Conservation (phyloP, 2,113 vertebrate species). For the Girardinichthys multiradiatus region DNA sequence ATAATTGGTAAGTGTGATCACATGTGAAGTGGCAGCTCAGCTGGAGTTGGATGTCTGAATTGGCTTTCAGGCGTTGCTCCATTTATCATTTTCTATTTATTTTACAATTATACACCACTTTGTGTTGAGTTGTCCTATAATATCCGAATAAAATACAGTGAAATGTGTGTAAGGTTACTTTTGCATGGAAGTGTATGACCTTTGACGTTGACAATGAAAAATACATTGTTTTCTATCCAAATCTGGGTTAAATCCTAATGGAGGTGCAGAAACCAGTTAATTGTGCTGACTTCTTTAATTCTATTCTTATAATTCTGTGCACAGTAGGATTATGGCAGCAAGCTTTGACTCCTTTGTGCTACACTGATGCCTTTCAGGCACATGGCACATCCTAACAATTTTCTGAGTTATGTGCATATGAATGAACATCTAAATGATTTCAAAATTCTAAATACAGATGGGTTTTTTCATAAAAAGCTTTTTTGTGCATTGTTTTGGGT, state of each 20-base stretch:
- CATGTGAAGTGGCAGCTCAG: background rate
- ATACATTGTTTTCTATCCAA: slow-evolving; percentile 2
- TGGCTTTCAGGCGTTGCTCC: background rate
- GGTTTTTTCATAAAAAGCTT: slow-evolving; percentile 34
- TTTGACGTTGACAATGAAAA: background rate
- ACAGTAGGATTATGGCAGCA: slow-evolving; percentile 31
- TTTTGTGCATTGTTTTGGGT: slow-evolving; percentile 13
- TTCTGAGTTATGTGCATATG: slow-evolving; percentile 60
- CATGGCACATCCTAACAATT: slow-evolving; percentile 39
- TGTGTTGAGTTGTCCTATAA: background rate
- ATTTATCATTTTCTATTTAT: background rate
- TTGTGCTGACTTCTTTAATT: slow-evolving; percentile 37
- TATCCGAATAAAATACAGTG: background rate
- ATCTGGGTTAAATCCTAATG: slow-evolving; percentile 24
- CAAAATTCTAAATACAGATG: slow-evolving; percentile 30
- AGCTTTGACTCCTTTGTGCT: slow-evolving; percentile 42
- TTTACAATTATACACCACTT: background rate
- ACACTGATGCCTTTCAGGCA: slow-evolving; percentile 46
- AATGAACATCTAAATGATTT: slow-evolving; percentile 44
- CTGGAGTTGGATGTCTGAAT: background rate
- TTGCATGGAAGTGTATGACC: too few relatives aligned
- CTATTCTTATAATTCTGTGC: slow-evolving; percentile 20
- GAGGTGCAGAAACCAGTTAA: slow-evolving; percentile 26
- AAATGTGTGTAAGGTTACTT: too few relatives aligned
- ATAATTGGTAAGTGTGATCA: background rate